Conservation (phyloP, 2,113 vertebrate species). For the Daubentonia madagascariensis region DNA sequence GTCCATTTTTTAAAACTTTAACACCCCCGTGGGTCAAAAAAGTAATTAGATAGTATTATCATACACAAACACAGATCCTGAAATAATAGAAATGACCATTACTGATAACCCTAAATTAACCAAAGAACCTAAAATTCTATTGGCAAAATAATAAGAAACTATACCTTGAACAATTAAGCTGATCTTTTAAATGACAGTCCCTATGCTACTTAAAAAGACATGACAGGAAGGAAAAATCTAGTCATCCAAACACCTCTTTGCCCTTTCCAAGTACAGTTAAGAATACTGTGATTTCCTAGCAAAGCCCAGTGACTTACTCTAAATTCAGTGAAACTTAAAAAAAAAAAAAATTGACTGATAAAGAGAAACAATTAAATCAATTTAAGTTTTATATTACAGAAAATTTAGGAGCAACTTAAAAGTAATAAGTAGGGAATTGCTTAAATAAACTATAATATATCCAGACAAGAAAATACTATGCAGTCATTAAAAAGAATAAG, state of each 20-base stretch:
- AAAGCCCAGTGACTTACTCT: not conserved
- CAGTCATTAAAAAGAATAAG: not conserved
- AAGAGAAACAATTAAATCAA: conserved; percentile 28
- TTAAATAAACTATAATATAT: not conserved
- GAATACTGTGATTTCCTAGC: not conserved
- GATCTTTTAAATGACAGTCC: not conserved
- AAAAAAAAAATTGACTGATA: not conserved
- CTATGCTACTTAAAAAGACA: not conserved
- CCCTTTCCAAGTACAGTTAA: not conserved
- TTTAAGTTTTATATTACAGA: not conserved
- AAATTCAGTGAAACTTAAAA: not conserved
- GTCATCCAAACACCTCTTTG: not conserved
- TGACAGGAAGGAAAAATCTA: not conserved
- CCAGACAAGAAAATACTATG: not conserved
- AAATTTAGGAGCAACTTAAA: not conserved
- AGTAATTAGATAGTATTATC: not conserved
- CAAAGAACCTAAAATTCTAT: not conserved
- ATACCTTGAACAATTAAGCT: not conserved
- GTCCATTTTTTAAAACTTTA: not conserved
- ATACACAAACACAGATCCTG: not conserved
- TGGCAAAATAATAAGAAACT: not conserved
- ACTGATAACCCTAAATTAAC: not conserved
- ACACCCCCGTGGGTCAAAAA: not conserved
- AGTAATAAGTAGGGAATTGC: not conserved
- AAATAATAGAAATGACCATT: not conserved